phyloP scores from a whole-genome alignment of 2,888 invertebrate genomes.

The Epinotia demarniana region DNA sequence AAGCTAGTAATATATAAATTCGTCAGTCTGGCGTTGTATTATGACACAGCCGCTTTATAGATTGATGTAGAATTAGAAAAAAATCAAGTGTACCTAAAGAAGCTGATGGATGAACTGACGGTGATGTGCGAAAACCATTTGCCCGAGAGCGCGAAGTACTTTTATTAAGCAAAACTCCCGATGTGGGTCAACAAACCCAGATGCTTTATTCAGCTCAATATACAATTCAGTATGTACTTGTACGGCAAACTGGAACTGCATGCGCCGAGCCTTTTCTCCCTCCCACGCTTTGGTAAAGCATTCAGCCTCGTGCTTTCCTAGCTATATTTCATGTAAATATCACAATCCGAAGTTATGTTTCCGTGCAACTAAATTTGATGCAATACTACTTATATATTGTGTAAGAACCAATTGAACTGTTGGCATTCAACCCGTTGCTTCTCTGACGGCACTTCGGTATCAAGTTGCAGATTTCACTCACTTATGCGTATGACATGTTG shows the following conservation, averaged over 20 bases:
- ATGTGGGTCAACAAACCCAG: constrained; percentile 66
- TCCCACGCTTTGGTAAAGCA: constrained; percentile 66
- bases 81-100: background rate
- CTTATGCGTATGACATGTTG: constrained; percentile 52
- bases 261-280: constrained; percentile 61
- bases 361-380: constrained; percentile 9
- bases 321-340: constrained; percentile 25
- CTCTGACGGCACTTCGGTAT: constrained; percentile 34
- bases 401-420: constrained; percentile 10
- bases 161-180: constrained; percentile 34
- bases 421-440: constrained; percentile 16
- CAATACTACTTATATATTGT: background rate
- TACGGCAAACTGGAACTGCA: constrained; percentile 66
- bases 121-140: constrained; percentile 24
- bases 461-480: constrained; percentile 42
- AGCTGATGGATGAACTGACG: background rate
- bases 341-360: constrained; percentile 2
- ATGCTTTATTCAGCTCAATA: constrained; percentile 65
- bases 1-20: background rate
- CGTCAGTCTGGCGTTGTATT: background rate
- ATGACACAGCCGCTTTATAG: too few species aligned
- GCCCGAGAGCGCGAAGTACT: constrained; percentile 19
- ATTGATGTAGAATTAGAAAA: background rate
- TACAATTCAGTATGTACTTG: constrained; percentile 57
- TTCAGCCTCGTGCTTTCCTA: constrained; percentile 35